These are phyloP conservation scores for Herminia tarsipennalis DNA, from an alignment of 2,888 invertebrate genomes.

Conservation along the genomic window DNA sequence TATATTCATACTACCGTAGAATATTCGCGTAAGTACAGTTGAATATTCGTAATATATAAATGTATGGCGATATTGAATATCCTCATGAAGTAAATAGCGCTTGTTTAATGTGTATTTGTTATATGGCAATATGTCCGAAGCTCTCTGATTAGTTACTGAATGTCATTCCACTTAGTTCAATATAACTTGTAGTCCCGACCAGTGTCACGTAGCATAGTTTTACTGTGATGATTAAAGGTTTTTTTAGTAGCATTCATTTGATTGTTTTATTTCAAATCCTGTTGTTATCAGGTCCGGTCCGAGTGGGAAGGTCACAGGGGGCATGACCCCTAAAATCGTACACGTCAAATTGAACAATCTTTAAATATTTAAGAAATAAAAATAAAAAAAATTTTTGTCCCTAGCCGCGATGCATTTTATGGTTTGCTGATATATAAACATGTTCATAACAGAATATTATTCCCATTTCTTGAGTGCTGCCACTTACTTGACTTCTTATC, in stretches of 20 bases:
- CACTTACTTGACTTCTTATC: too few species aligned
- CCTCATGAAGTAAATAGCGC: constrained; percentile 10
- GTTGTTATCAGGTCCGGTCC: not conserved
- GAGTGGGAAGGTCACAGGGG: not conserved
- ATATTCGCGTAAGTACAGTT: not conserved
- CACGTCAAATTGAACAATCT: too few species aligned
- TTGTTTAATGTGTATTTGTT: constrained; percentile 20
- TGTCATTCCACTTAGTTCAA: constrained; percentile 57
- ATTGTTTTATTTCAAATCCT: constrained; percentile 52
- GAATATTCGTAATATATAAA: constrained; percentile 4
- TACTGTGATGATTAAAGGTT: constrained; percentile 62
- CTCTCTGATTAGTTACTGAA: constrained; percentile 39
- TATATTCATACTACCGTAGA: too few species aligned
- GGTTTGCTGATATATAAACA: too few species aligned
- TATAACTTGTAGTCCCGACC: constrained; percentile 41
- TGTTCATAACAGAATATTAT: too few species aligned
- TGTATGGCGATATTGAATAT: constrained; percentile 25
- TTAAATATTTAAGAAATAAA: too few species aligned
- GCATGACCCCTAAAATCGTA: too few species aligned
- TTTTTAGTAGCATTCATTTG: constrained; percentile 59
- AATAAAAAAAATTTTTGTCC: too few species aligned
- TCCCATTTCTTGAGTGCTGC: too few species aligned
- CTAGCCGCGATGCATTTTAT: too few species aligned
- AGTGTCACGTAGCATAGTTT: constrained; percentile 49
- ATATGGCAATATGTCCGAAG: constrained; percentile 13